Conservation (phyloP, 2,888 invertebrate species). For the Callimorpha dominula region DNA sequence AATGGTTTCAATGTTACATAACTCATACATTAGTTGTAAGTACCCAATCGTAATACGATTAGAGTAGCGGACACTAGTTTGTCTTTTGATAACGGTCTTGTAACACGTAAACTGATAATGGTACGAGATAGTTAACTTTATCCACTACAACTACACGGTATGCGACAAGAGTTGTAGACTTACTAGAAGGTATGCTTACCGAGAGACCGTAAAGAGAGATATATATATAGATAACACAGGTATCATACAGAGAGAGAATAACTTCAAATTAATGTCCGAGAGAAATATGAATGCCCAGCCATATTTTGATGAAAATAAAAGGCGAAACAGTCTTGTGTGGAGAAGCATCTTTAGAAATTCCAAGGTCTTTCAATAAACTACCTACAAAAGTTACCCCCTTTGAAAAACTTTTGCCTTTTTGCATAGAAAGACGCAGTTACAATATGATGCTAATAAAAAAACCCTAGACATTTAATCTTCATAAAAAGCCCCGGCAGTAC, state of each 20-base stretch:
- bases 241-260: not conserved
- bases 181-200: not conserved
- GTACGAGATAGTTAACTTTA: not conserved
- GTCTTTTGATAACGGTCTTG: not conserved
- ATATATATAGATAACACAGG: too few relatives aligned
- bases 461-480: too few relatives aligned
- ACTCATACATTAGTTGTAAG: constrained; percentile 3
- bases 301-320: not conserved
- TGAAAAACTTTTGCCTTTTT: too few relatives aligned
- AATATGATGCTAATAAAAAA: too few relatives aligned
- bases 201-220: not conserved
- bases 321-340: too few relatives aligned
- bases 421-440: too few relatives aligned
- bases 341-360: too few relatives aligned
- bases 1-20: not conserved
- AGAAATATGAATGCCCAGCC: not conserved
- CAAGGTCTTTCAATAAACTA: too few relatives aligned
- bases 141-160: not conserved
- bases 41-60: not conserved
- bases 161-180: not conserved
- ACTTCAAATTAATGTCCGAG: not conserved
- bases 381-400: too few relatives aligned
- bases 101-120: not conserved
- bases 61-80: not conserved
- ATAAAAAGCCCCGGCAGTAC: too few relatives aligned